These are phyloP conservation scores for Natator depressus DNA, from an alignment of 2,113 vertebrate genomes.

Conservation along the genomic window DNA sequence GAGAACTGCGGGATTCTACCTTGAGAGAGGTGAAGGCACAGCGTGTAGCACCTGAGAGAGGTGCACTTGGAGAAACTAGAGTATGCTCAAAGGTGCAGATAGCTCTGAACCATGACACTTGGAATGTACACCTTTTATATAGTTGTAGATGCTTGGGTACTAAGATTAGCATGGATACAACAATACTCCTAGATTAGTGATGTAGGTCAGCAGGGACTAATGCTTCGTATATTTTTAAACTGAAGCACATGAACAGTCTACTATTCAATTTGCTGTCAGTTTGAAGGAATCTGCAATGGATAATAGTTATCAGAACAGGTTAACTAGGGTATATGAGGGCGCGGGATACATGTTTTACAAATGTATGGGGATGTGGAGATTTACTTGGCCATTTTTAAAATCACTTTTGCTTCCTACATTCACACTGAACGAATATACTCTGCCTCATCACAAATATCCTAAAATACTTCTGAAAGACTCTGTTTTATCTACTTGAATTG, in stretches of 20 bases:
- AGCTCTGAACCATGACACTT: neutral
- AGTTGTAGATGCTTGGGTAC: neutral
- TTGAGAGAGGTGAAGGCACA: neutral
- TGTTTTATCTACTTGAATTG: slow-evolving; percentile 4
- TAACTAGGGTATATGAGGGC: neutral
- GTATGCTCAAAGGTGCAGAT: too few species aligned
- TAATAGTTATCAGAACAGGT: neutral
- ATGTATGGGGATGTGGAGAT: slow-evolving; percentile 8
- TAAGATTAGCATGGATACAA: neutral
- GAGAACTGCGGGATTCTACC: neutral
- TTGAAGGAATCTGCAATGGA: neutral
- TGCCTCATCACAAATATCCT: slow-evolving; percentile 4
- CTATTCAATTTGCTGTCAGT: too few species aligned
- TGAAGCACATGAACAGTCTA: too few species aligned
- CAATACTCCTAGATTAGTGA: neutral
- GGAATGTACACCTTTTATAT: neutral
- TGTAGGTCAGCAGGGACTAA: neutral
- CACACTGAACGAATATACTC: slow-evolving; percentile 45
- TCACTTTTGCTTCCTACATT: neutral
- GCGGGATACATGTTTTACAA: slow-evolving; percentile 15
- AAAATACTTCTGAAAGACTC: slow-evolving; percentile 23
- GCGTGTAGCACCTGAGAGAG: neutral
- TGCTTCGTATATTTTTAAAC: neutral
- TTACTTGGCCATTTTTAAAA: neutral
- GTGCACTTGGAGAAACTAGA: too few species aligned